Evolutionary conservation across 2,888 invertebrate genomes (phyloP), one percentile per base, ranked within the genome.

Genomic region (Latheticus oryzae): DNA sequence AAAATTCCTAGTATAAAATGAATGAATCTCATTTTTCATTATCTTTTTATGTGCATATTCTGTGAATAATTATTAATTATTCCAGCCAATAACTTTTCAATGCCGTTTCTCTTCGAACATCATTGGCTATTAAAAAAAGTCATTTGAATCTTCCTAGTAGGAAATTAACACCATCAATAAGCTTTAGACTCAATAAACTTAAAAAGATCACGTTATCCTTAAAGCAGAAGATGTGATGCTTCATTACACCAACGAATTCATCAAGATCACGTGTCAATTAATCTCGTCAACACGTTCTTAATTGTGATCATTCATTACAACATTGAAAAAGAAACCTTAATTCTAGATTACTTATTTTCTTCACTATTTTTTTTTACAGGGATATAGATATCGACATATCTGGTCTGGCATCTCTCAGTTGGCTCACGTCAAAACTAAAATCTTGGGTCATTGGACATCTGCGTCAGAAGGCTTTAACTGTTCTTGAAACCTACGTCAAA

Each of bases 361-460:
- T n/a, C 9, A 32, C 5, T 23, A 2, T 53, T 16, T 50, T 51
- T 52, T 65, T 32, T 75, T 75, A 45, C 67, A 77, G 77, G 5
- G 74, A 74, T 53, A 72, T 76, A 19, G 75, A 76, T 56, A 67
- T 73, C 13, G 75, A 76, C 55, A 66, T 69, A 5, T 74, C 75
- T 4, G 75, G 75, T 19, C 51, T 77, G 12, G 76, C 72, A 2
- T 74, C 75, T 4, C 61, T 77, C 21, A 75, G 73, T 53, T 77
- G 76, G 76, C 61, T 77, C 30, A 61, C 63, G 9, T 65, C 69
- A 8, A 63, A 68, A 40, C 48, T 76, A 15, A 64, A 71, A 21
- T 72, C 71, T 2, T 75, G 76, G 72, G 62, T 73, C 1, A 62
- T 73, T 5, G 76, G 75, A n/a, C 68, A 73, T 59, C 64, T 76